Base-by-base conservation (phyloP, 2,888 invertebrate genomes). In the Tipula lateralis region DNA sequence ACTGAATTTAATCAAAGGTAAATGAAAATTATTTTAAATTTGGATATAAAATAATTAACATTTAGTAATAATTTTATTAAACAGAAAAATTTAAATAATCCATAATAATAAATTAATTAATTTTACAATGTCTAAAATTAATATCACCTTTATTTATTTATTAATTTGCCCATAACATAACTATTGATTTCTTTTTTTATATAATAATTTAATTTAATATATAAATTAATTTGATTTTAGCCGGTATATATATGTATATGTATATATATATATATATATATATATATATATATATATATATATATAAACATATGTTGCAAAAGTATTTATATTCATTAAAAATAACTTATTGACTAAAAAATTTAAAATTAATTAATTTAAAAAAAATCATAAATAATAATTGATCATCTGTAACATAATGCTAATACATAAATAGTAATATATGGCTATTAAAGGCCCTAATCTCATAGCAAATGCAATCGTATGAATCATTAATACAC, bases 51-150 rank as follows among this genome's bases (percentile, higher is more conserved):
- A 36, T 36, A 36, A 36, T 36, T 36, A 36, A 36, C 36, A 36
- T 36, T 36, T 36, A 36, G 9, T 9, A 12, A 36, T 36, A 36
- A 36, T 9, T 36, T 2, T 36, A 36, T 36, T 44, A 44, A 44
- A n/a, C 44, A 44, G 16, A n/a, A 44, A n/a, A 44, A 44, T n/a
- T 44, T n/a, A 44, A 44, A n/a, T 44, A 44, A 44, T 32, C 7
- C 9, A 39, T 24, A 19, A 6, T 24, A 50, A 50, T 50, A 66
- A 24, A 24, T 24, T 66, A 66, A 66, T 5, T 24, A 66, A 24
- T 66, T 66, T 19, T 66, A 66, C 66, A 66, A 66, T 66, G 66
- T 66, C 7, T 66, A 66, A 44, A 66, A 66, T 66, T 66, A 66
- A 66, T 24, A 66, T 66, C 66, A 66, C 66, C 66, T 66, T 66